These are phyloP conservation scores for Piaya cayana DNA, from an alignment of 2,113 vertebrate genomes.

Conservation along the genomic window DNA sequence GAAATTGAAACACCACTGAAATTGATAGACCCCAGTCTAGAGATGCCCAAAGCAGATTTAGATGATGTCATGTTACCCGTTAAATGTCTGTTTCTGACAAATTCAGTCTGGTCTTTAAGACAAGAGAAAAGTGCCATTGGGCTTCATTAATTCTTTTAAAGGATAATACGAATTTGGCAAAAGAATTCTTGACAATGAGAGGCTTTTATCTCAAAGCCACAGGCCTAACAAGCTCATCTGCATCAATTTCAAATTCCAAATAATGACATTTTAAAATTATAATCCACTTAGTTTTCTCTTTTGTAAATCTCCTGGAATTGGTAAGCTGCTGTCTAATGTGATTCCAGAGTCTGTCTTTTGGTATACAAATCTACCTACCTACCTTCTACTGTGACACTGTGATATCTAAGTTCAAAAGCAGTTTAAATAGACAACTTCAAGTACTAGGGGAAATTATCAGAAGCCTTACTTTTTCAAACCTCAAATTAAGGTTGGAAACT, in stretches of 20 bases:
- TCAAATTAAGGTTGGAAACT: slow-evolving; percentile 4
- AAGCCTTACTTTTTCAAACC: not conserved
- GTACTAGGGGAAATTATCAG: not conserved
- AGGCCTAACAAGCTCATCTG: slow-evolving; percentile 10
- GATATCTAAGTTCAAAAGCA: slow-evolving; percentile 36
- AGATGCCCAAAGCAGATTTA: not conserved
- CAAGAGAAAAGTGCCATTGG: not conserved
- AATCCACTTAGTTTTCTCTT: slow-evolving; percentile 27
- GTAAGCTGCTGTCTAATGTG: not conserved
- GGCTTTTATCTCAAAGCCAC: slow-evolving; percentile 52
- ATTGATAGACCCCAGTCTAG: not conserved
- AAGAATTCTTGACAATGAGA: not conserved
- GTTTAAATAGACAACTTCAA: not conserved
- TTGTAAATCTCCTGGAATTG: not conserved
- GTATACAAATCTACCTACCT: not conserved
- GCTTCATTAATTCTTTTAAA: not conserved
- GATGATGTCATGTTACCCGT: not conserved
- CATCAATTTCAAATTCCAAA: slow-evolving; percentile 33
- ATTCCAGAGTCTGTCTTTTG: not conserved
- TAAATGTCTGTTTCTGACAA: not conserved
- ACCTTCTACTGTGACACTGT: not conserved
- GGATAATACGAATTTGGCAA: not conserved
- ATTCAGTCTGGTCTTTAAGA: not conserved
- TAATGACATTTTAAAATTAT: slow-evolving; percentile 24
- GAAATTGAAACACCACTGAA: not conserved